A percentile compares a stretch with the other conserved stretches of the same genome.
phyloP scores from a whole-genome alignment of 92 coral and sea anemone species.

The Phenganax marumi region DNA sequence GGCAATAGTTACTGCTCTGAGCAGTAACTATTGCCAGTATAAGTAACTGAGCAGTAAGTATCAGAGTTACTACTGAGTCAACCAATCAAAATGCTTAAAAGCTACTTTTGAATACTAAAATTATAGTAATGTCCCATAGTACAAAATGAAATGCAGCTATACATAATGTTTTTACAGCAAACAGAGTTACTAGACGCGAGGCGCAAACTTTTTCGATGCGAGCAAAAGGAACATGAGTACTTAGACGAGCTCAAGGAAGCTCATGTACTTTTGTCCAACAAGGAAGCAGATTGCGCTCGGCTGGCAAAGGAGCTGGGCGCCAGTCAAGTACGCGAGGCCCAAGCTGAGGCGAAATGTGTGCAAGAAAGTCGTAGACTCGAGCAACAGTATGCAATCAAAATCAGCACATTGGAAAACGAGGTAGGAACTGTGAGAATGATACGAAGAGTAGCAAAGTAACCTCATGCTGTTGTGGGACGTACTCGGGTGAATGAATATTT shows the following conservation, averaged over 20 bases:
- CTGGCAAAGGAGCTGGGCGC: constrained; percentile 99
- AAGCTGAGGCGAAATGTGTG: constrained; percentile 93
- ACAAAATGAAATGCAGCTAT: too few species aligned
- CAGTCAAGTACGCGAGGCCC: constrained; percentile 96
- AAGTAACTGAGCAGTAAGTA: too few species aligned
- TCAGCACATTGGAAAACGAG: constrained; percentile 82
- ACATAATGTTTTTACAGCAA: constrained; percentile 56
- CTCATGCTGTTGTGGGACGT: not conserved
- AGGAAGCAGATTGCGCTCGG: constrained; percentile 92
- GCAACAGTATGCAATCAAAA: constrained; percentile 77
- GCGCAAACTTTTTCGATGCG: constrained; percentile 74
- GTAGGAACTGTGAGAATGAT: constrained; percentile 30
- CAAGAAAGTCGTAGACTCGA: constrained; percentile 79
- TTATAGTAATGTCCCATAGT: too few species aligned
- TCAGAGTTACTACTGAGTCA: too few species aligned
- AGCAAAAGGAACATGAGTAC: constrained; percentile 89
- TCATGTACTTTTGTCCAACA: constrained; percentile 74
- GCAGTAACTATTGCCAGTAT: too few species aligned
- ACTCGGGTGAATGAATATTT: not conserved
- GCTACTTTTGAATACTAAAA: too few species aligned
- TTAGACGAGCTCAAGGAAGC: constrained; percentile 93
- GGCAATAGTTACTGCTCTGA: too few species aligned
- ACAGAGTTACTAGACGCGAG: constrained; percentile 92
- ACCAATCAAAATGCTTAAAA: too few species aligned
- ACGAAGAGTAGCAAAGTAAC: not conserved